These are phyloP conservation scores for Varanus salvator DNA, from an alignment of 2,113 vertebrate species.

Conservation along the genomic window DNA sequence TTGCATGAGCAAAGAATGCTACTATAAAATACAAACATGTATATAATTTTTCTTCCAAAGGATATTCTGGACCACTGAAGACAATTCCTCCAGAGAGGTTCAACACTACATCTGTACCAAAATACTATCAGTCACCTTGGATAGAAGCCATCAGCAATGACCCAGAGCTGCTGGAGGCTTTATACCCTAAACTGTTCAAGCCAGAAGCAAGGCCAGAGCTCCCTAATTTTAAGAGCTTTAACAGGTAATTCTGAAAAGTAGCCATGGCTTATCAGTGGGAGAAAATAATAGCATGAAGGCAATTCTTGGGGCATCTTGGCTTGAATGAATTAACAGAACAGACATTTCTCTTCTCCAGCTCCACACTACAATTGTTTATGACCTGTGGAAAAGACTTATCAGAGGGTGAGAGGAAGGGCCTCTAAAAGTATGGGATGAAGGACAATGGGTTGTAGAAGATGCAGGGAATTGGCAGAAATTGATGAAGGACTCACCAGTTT, in stretches of 20 bases:
- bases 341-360: neutral
- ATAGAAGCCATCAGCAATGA: constrained; percentile 88
- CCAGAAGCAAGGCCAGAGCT: constrained; percentile 81
- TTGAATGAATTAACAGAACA: too few species aligned
- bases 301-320: neutral
- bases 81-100: constrained; percentile 93
- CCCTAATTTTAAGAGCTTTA: constrained; percentile 93
- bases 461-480: neutral
- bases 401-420: neutral
- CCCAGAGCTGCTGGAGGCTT: constrained; percentile 83
- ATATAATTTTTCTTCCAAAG: constrained; percentile 68
- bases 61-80: constrained; percentile 92
- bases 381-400: neutral
- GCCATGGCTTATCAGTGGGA: neutral
- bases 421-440: neutral
- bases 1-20: neutral
- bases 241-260: constrained; percentile 84
- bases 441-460: neutral
- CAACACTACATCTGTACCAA: constrained; percentile 91
- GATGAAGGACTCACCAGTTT: neutral
- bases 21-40: constrained; percentile 1
- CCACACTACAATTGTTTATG: neutral
- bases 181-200: constrained; percentile 80
- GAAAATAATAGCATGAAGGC: neutral
- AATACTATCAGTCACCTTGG: constrained; percentile 95